Evolutionary conservation across 2,113 vertebrate genomes (phyloP), one percentile per base, ranked within the genome.

Genomic region (Python bivittatus): DNA sequence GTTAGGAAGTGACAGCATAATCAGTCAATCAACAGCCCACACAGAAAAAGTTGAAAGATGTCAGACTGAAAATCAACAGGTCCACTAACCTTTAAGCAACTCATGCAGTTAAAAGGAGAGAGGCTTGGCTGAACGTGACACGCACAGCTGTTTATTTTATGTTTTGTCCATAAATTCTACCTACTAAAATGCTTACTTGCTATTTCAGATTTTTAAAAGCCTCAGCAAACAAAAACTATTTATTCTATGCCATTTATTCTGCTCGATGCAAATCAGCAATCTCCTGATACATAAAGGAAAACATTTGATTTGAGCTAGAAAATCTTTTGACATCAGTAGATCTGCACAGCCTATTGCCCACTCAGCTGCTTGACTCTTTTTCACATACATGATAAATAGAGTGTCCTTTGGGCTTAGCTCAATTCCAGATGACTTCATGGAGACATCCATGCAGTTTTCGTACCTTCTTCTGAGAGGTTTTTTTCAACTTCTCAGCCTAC

Each of bases 1-100:
- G 92, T n/a, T n/a, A 64, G 33, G 23, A 56, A 91, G 54, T 91
- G 86, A 88, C 89, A 93, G 33, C 68, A 57, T 44, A 61, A 88
- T 60, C 58, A 54, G 54, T 86, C 88, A 86, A 44, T 88, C 90
- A 85, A 91, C 6, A 54, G 58, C 92, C 68, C 86, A 84, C 90
- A 91, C 72, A 85, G 58, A 89, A 91, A 84, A 91, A 60, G 86
- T 17, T 48, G 57, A 85, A 92, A 64, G 57, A 86, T 68, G 56
- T 85, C 86, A 44, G 72, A 29, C 53, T 61, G 57, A 89, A 92
- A 85, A 89, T 85, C 89, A 92, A 89, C 87, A 89, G 68, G 87
- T 53, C 72, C 68, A 29, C 11, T 57, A 84, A 84, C 44, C 44
- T 88, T 88, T 56, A 9, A 33, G 48, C 72, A 91, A 60, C n/a